Evolutionary conservation across 2,113 vertebrate species (phyloP).

Genomic region (Paracanthobrama guichenoti): DNA sequence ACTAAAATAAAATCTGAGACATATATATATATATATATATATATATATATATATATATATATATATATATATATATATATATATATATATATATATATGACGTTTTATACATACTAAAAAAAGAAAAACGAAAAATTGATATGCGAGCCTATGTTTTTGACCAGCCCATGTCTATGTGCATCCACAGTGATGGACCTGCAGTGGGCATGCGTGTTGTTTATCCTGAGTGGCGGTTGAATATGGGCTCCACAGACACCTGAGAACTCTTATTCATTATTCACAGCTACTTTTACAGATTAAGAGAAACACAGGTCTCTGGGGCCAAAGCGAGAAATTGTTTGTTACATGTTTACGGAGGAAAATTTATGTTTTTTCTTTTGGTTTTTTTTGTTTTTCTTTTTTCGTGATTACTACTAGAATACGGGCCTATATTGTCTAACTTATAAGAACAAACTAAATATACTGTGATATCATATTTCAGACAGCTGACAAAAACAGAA

Average conservation of each 20-base stretch:
- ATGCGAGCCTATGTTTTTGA: background rate
- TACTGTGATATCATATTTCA: background rate
- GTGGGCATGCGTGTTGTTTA: slow-evolving; percentile 39
- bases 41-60: too few species aligned
- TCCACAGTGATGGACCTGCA: background rate
- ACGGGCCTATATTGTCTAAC: background rate
- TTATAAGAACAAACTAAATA: background rate
- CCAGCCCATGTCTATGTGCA: slow-evolving; percentile 19
- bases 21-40: too few species aligned
- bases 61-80: too few species aligned
- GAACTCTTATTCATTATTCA: slow-evolving; percentile 72
- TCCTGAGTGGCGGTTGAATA: slow-evolving; percentile 35
- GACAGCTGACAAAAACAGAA: background rate
- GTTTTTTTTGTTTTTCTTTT: too few species aligned
- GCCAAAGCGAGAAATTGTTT: slow-evolving; percentile 18
- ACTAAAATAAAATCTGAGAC: background rate
- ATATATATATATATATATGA: too few species aligned
- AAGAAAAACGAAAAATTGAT: background rate
- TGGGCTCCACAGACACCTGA: slow-evolving; percentile 65
- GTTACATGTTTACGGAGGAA: background rate
- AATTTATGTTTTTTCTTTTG: background rate
- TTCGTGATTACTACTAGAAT: background rate
- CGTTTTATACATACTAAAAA: background rate
- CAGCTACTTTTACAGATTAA: slow-evolving; percentile 36
- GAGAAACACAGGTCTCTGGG: slow-evolving; percentile 16